These are phyloP conservation scores for Brassicogethes aeneus DNA, from an alignment of 2,888 invertebrate species.

Conservation along the genomic window DNA sequence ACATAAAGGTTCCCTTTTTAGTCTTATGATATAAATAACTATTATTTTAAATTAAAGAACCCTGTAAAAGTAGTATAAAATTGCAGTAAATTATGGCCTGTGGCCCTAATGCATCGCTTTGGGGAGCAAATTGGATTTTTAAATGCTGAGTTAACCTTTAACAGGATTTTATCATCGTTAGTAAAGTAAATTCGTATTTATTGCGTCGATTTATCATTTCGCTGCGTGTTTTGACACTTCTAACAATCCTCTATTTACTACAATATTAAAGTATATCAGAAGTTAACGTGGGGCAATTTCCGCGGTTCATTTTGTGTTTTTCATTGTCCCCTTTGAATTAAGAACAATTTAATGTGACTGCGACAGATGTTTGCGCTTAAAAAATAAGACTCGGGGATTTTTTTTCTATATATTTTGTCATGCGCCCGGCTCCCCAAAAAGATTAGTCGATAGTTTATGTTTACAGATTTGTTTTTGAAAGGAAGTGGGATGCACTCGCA, in stretches of 20 bases:
- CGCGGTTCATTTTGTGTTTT: conserved; percentile 8
- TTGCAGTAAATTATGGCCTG: too few species aligned
- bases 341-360: too few species aligned
- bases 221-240: conserved; percentile 31
- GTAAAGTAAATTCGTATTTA: neutral
- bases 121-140: conserved; percentile 1
- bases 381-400: conserved; percentile 24
- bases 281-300: conserved; percentile 17
- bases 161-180: conserved; percentile 1
- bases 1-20: too few species aligned
- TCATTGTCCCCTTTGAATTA: conserved; percentile 4
- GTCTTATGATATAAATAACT: too few species aligned
- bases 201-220: conserved; percentile 17
- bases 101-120: neutral
- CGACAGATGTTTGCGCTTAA: conserved; percentile 35
- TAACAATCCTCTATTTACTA: conserved; percentile 30
- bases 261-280: conserved; percentile 27
- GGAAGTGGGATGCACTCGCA: neutral
- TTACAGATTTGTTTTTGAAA: neutral
- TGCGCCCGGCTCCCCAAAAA: neutral
- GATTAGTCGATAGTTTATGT: neutral
- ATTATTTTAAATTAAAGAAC: too few species aligned
- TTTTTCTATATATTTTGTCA: conserved; percentile 1
- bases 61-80: too few species aligned
- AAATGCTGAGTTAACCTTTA: neutral